Evolutionary conservation across 2,113 vertebrate genomes (phyloP).

Genomic region (Isichthys henryi): DNA sequence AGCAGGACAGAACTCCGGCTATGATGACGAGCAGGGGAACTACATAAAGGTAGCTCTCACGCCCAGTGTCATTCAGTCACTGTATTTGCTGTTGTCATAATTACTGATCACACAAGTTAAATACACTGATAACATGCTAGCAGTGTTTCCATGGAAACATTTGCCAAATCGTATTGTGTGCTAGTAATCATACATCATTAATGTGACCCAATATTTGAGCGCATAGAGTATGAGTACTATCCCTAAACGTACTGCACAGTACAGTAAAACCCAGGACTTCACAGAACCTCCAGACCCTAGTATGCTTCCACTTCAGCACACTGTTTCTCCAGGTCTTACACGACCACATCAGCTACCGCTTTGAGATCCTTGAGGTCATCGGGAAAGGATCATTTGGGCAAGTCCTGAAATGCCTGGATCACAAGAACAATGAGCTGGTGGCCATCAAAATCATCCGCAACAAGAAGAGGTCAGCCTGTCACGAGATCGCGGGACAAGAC

Average conservation of each 20-base stretch:
- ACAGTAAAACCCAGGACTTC: background rate
- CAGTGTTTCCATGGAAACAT: background rate
- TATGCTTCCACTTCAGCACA: background rate
- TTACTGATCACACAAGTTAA: background rate
- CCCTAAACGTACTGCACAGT: background rate
- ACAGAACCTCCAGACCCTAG: background rate
- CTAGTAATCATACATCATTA: background rate
- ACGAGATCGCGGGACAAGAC: slow-evolving; percentile 31
- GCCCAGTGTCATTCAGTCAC: background rate
- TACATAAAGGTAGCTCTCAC: slow-evolving; percentile 72
- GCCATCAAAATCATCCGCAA: slow-evolving; percentile 92
- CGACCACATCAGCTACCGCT: slow-evolving; percentile 86
- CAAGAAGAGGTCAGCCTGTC: slow-evolving; percentile 72
- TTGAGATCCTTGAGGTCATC: slow-evolving; percentile 85
- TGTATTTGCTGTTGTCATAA: background rate
- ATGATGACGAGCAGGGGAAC: slow-evolving; percentile 83
- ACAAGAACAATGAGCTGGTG: slow-evolving; percentile 86
- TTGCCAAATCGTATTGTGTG: background rate
- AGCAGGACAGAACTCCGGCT: slow-evolving; percentile 69
- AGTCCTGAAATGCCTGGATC: slow-evolving; percentile 89
- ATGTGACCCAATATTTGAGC: background rate
- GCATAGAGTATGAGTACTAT: background rate
- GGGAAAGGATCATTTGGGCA: slow-evolving; percentile 92
- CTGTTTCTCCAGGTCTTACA: slow-evolving; percentile 71
- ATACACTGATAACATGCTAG: background rate